Conservation (phyloP, 2,888 invertebrate species). For the Lordiphosa andalusiaca region DNA sequence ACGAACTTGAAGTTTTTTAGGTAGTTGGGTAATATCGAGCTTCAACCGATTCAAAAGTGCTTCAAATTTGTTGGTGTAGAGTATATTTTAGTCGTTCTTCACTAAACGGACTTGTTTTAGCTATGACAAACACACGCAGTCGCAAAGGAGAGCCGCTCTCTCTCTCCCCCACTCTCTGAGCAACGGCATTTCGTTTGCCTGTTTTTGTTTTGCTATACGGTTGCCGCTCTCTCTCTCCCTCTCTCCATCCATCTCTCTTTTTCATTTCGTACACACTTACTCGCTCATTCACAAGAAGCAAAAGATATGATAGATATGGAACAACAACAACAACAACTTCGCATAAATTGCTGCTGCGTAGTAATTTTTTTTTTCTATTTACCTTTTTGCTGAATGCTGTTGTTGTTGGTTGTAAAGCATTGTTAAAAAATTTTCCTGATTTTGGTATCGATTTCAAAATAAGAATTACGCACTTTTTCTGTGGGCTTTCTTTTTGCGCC, state of each 20-base stretch:
- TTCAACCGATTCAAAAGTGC: too few relatives aligned
- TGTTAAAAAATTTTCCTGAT: conserved; percentile 50
- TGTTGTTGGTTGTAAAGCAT: conserved; percentile 43
- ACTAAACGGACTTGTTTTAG: too few relatives aligned
- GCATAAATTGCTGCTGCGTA: conserved; percentile 75
- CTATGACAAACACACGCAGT: conserved; percentile 7
- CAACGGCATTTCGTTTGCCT: conserved; percentile 8
- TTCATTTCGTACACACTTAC: conserved; percentile 21
- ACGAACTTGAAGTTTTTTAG: too few relatives aligned
- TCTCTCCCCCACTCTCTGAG: conserved; percentile 5
- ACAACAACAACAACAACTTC: conserved; percentile 59
- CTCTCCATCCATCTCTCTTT: conserved; percentile 1
- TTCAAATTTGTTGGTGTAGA: background rate
- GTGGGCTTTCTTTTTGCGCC: conserved; percentile 24
- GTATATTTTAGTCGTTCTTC: too few relatives aligned
- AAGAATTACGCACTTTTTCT: conserved; percentile 68
- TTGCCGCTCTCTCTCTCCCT: background rate
- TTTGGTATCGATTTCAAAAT: conserved; percentile 75
- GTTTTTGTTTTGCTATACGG: conserved; percentile 2
- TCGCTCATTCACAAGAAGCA: conserved; percentile 63
- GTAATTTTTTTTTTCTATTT: conserved; percentile 55
- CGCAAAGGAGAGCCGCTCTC: conserved; percentile 2
- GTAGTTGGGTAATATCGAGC: too few relatives aligned
- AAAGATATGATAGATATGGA: conserved; percentile 72
- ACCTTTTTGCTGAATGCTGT: conserved; percentile 49